A percentile compares a stretch with the other conserved stretches of the same genome.
These are phyloP conservation scores for Vireo altiloquus DNA, from an alignment of 2,113 vertebrate genomes.

Conservation along the genomic window DNA sequence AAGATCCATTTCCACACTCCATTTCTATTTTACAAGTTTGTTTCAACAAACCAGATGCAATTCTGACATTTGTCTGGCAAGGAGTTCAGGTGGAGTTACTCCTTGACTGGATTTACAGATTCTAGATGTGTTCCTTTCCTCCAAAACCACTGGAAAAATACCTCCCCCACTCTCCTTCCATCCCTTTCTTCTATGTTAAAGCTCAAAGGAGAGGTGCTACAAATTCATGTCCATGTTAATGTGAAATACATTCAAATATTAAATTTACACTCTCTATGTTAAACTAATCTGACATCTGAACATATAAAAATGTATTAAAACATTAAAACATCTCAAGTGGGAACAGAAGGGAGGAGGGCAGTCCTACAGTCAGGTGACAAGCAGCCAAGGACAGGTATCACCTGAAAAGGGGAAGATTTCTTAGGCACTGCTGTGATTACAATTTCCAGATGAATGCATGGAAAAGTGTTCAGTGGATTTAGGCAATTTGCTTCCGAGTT, in stretches of 20 bases:
- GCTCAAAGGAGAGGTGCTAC: neutral
- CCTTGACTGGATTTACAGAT: neutral
- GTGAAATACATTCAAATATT: neutral
- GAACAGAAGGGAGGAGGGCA: neutral
- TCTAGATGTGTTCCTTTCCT: neutral
- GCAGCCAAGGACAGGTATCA: neutral
- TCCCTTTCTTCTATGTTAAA: neutral
- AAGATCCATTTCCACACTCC: neutral
- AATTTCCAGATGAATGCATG: neutral
- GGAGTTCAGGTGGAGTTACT: neutral
- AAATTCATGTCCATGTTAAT: neutral
- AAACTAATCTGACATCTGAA: neutral
- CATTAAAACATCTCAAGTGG: neutral
- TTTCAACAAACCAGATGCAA: neutral
- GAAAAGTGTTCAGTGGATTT: neutral
- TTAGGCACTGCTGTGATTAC: neutral
- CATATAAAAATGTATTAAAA: neutral
- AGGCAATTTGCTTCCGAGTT: neutral
- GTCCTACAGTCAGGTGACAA: neutral
- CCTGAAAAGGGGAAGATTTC: neutral
- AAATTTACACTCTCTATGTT: neutral
- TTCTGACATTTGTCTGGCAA: neutral
- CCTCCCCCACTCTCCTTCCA: neutral
- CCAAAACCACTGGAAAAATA: neutral
- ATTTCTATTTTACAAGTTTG: neutral